Evolutionary conservation across 2,113 vertebrate species (phyloP).

Genomic region (Noturus placidus): DNA sequence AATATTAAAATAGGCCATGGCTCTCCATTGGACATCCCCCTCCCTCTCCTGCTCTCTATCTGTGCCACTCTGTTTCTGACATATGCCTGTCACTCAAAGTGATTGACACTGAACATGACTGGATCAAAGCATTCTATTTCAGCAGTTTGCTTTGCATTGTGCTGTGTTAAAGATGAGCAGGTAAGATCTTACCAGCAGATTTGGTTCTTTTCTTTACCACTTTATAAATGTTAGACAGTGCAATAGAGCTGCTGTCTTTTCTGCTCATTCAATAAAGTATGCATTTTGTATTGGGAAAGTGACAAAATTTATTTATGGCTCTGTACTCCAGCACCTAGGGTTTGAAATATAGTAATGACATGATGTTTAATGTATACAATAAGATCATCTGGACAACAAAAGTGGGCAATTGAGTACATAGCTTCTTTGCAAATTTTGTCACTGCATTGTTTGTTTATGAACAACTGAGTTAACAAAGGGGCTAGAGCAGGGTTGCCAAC

Average conservation of each 20-base stretch:
- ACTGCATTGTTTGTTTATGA: background rate
- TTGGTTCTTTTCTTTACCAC: background rate
- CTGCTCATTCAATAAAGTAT: background rate
- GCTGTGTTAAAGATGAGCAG: conserved; percentile 26
- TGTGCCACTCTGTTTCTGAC: conserved; percentile 69
- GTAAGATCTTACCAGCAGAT: background rate
- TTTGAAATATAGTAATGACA: background rate
- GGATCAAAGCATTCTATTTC: conserved; percentile 57
- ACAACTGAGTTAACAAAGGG: background rate
- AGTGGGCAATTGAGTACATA: background rate
- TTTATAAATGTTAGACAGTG: background rate
- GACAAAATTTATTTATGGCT: background rate
- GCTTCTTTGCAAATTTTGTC: background rate
- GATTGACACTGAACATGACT: conserved; percentile 71
- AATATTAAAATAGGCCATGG: conserved; percentile 73
- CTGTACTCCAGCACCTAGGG: background rate
- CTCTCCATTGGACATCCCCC: conserved; percentile 51
- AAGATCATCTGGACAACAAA: background rate
- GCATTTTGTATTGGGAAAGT: background rate
- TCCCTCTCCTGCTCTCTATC: conserved; percentile 56
- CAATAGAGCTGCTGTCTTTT: background rate
- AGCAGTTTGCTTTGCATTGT: conserved; percentile 60
- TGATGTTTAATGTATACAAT: background rate
- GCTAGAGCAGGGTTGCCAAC: background rate
- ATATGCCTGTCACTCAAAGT: conserved; percentile 77